Conservation (phyloP, 30 jellyfish, hydroid and myxozoan species). For the Aurelia aurita complex sp. Pacific region DNA sequence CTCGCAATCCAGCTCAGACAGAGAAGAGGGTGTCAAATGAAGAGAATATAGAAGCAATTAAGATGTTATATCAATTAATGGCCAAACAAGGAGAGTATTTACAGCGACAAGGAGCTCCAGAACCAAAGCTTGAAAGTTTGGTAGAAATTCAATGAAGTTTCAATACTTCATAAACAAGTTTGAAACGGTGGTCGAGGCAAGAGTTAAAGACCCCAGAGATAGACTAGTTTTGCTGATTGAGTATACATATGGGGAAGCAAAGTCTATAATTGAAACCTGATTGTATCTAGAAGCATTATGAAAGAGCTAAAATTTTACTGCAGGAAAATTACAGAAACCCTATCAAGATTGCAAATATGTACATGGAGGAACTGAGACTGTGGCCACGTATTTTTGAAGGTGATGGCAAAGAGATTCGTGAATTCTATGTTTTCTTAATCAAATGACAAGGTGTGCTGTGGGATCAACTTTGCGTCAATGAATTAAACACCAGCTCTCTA, state of each 20-base stretch:
- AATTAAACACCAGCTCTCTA: too few species aligned
- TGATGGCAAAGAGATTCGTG: neutral
- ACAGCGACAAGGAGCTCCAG: too few species aligned
- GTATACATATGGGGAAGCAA: too few species aligned
- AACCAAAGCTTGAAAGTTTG: constrained; percentile 2
- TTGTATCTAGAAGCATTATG: constrained; percentile 23
- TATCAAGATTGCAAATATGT: constrained; percentile 16
- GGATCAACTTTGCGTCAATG: constrained; percentile 3
- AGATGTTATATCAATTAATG: too few species aligned
- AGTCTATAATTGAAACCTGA: neutral
- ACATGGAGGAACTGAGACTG: constrained; percentile 22
- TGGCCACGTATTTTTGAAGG: constrained; percentile 14
- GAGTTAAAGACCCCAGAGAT: too few species aligned
- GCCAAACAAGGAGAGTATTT: too few species aligned
- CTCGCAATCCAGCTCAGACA: too few species aligned
- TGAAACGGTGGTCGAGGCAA: neutral
- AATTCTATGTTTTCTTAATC: constrained; percentile 21
- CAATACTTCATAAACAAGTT: constrained; percentile 20
- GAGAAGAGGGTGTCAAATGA: too few species aligned
- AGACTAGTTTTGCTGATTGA: too few species aligned
- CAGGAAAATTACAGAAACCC: constrained; percentile 33
- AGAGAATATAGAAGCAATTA: too few species aligned
- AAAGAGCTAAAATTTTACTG: constrained; percentile 35
- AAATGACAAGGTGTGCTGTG: constrained; percentile 17
- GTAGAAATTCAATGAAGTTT: constrained; percentile 35